These are phyloP conservation scores for Myoxocephalus aenaeus DNA, from an alignment of 2,797 vertebrate species.

Conservation along the genomic window DNA sequence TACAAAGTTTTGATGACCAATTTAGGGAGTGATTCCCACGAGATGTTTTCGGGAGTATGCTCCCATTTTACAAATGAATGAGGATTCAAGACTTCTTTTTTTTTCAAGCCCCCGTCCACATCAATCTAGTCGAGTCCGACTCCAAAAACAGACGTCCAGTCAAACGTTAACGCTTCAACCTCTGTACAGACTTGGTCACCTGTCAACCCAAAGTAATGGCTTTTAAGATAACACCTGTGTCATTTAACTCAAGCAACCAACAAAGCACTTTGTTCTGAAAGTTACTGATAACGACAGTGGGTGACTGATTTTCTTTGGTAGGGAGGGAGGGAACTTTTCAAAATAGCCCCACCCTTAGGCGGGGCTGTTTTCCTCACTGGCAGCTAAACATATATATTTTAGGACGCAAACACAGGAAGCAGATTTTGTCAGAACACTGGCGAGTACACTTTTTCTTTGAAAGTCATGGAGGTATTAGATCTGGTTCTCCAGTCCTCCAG, in stretches of 20 bases:
- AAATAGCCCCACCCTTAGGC: neutral
- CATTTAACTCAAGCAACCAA: neutral
- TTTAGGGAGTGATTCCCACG: no score
- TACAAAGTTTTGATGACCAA: no score
- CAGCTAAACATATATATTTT: neutral
- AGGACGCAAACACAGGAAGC: neutral
- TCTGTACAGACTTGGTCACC: neutral
- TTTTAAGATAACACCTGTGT: neutral
- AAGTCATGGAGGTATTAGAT: conserved; percentile 35
- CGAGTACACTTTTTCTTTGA: neutral
- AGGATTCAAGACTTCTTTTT: no score
- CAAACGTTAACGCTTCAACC: neutral
- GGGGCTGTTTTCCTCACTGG: neutral
- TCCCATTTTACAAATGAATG: no score
- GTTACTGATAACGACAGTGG: neutral
- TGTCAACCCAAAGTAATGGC: neutral
- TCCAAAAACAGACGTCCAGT: no score
- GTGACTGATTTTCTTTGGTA: no score
- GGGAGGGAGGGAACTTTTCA: neutral
- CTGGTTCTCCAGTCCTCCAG: conserved; percentile 13
- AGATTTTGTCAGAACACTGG: neutral
- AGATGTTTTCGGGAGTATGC: no score
- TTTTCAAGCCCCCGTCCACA: no score
- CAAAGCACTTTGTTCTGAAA: neutral
- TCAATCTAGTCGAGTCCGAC: no score